Evolutionary conservation across 2,113 vertebrate species (phyloP).

Genomic region (Tiliqua scincoides): DNA sequence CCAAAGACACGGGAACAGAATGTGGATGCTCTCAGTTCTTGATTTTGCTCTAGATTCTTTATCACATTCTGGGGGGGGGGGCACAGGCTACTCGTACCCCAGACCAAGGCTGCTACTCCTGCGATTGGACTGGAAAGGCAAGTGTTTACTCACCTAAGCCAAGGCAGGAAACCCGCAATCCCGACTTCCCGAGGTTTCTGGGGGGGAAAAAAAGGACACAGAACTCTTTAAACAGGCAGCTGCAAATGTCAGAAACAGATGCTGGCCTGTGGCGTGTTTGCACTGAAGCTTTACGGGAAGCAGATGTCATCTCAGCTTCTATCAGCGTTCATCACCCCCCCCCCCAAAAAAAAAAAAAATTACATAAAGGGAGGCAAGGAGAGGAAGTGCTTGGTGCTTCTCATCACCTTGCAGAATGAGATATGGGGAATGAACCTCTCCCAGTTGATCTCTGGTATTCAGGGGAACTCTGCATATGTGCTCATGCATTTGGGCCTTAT

Average conservation of each 20-base stretch:
- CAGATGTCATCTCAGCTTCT: neutral
- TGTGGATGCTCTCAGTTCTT: neutral
- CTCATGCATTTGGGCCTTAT: too few species aligned
- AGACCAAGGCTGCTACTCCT: neutral
- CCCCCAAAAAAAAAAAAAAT: neutral
- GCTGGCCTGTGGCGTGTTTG: neutral
- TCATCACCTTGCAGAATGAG: neutral
- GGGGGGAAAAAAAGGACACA: conserved; percentile 60
- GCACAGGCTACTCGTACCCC: too few species aligned
- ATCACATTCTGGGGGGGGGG: too few species aligned
- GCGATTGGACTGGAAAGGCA: neutral
- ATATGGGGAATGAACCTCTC: rapidly evolving
- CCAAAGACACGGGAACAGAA: too few species aligned
- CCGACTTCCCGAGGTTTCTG: conserved; percentile 98
- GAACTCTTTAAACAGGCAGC: neutral
- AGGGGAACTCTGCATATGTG: too few species aligned
- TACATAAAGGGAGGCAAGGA: neutral
- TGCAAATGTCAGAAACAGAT: rapidly evolving
- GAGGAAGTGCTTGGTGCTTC: neutral
- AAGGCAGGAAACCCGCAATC: conserved; percentile 95
- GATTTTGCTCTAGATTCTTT: neutral
- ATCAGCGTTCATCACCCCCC: neutral
- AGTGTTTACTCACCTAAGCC: conserved; percentile 89
- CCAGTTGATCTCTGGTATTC: neutral
- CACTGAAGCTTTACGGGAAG: neutral